Conservation (phyloP, 2,797 vertebrate genomes). For the Sarcoramphus papa region DNA sequence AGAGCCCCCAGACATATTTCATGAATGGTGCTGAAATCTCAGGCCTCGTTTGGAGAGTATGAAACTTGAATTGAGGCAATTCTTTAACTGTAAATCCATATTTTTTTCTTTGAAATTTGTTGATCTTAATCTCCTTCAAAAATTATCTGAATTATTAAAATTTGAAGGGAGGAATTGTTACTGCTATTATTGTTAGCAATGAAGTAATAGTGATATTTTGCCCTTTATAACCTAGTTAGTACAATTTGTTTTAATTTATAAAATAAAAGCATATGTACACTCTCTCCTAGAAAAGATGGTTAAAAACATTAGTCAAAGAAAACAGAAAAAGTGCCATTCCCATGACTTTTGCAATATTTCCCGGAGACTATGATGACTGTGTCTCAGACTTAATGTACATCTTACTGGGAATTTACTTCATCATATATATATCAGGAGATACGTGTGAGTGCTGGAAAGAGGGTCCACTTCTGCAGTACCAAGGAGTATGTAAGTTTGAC, state of each 20-base stretch:
- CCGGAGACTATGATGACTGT: not conserved
- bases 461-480: not conserved
- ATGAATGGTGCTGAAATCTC: not conserved
- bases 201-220: not conserved
- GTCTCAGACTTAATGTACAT: not conserved
- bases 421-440: not conserved
- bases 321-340: not conserved
- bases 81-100: not conserved
- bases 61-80: not conserved
- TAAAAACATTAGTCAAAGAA: not conserved
- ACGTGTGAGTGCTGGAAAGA: not conserved
- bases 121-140: not conserved
- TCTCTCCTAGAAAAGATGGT: not conserved
- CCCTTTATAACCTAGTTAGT: not conserved
- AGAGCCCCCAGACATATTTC: not conserved
- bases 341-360: not conserved
- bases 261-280: not conserved
- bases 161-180: not conserved
- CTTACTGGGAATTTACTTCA: not conserved
- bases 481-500: not conserved
- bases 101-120: not conserved
- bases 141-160: not conserved
- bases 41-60: not conserved
- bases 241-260: not conserved
- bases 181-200: not conserved